Conservation (phyloP, 2,797 vertebrate genomes). For the Etheostoma nigrum region DNA sequence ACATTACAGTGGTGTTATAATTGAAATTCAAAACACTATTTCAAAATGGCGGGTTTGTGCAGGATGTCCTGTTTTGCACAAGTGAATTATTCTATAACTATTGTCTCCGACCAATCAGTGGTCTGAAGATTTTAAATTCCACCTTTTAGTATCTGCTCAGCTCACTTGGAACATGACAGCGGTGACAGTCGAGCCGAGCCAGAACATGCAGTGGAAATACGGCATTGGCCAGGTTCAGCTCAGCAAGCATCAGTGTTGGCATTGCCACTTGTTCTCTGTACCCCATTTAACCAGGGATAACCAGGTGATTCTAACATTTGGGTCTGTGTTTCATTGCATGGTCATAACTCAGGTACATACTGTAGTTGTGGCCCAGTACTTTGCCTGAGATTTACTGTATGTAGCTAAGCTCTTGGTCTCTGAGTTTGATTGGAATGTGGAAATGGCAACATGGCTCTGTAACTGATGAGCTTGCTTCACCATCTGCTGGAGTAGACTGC, state of each 20-base stretch:
- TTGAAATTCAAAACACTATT: background rate
- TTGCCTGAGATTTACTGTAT: conserved; percentile 16
- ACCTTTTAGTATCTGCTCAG: too few relatives aligned
- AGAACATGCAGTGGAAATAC: too few relatives aligned
- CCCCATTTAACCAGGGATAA: background rate
- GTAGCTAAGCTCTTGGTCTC: conserved; percentile 4
- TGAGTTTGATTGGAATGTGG: conserved; percentile 28
- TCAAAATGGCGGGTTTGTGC: too few relatives aligned
- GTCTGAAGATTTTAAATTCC: too few relatives aligned
- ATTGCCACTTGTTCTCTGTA: background rate
- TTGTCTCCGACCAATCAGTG: too few relatives aligned
- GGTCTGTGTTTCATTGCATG: conserved; percentile 14
- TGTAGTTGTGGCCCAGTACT: conserved; percentile 19
- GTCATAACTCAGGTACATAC: conserved; percentile 15
- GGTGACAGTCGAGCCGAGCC: too few relatives aligned
- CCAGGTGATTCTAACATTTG: conserved; percentile 11
- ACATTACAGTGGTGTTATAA: background rate
- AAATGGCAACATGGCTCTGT: conserved; percentile 23
- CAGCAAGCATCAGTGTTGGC: background rate
- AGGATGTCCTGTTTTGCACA: too few relatives aligned
- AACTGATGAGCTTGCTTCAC: conserved; percentile 36
- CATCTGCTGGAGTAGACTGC: conserved; percentile 37
- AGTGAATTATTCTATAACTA: too few relatives aligned
- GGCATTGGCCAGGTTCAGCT: background rate
- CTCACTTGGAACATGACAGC: too few relatives aligned